Base-by-base conservation (phyloP, 23 tunicate genomes). In the Halocynthia roretzi region DNA sequence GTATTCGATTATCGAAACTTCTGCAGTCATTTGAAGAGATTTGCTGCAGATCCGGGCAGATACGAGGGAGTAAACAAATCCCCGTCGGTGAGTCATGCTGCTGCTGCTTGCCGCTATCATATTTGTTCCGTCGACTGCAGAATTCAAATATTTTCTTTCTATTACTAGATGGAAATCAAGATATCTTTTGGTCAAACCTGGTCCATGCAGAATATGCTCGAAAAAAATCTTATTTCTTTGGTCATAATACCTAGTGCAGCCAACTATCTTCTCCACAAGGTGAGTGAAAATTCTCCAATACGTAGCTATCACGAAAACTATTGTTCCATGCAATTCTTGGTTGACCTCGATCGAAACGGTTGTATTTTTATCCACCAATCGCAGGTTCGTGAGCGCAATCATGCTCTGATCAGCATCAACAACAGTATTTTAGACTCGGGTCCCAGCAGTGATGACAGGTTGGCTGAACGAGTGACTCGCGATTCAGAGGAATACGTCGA, bases 171-270 rank as follows among this genome's bases (percentile, higher is more conserved):
- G 54, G 96, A 89, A 75, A 18, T 89, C 14, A 68, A 75, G 50
- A 82, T 62, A 9, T 89, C 96, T 52, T 89, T 89, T 56, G 96
- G 87, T 8, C 96, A 89, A 75, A 89, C 67, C 53, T 89, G 96
- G 96, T 89, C 96, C 40, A 80, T 89, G 71, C 80, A 80, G 61
- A 80, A 82, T 22, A 88, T 88, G 18, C 56, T 89, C 8, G 88
- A 89, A 49, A 89, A 80, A 75, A 89, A 89, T 50, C 70, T 89
- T 22, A 87, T 89, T 6, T 85, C 87, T 0, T 51, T 89, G 67
- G 82, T 44, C 63, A 89, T 89, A 81, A 75, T 84, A 6, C 96
- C 96, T 10, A 51, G 88, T 12, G 96, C 96, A 10, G 96, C 96
- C 54, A 44, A 77, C 8, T 89, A 55, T 54, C 56, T 89, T 17